Percentiles rank a stretch among this genome's conserved stretches.
Evolutionary conservation across 2,888 invertebrate genomes (phyloP).

Genomic region (Hecatera dysodea): DNA sequence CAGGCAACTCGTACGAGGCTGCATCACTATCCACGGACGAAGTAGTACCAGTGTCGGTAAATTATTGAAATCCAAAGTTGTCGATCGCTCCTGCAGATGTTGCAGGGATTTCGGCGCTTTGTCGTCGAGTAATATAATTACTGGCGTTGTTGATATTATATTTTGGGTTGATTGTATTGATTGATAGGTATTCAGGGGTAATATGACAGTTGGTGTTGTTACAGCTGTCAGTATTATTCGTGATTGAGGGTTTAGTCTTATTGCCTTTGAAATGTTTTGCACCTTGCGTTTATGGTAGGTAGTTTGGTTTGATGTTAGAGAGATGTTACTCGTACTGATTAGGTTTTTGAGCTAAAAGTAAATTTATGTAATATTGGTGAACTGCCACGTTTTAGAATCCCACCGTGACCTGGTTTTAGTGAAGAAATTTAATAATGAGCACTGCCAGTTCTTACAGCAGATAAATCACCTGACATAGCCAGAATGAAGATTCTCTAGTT

Average conservation of each 20-base stretch:
- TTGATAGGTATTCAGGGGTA: slow-evolving; percentile 10
- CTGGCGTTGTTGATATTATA: slow-evolving; percentile 18
- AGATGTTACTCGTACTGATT: neutral
- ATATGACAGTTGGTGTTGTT: slow-evolving; percentile 26
- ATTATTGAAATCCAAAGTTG: slow-evolving; percentile 78
- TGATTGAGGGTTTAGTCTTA: slow-evolving; percentile 12
- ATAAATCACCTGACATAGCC: slow-evolving; percentile 49
- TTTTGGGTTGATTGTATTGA: slow-evolving; percentile 26
- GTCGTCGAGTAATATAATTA: slow-evolving; percentile 34
- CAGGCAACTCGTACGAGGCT: slow-evolving; percentile 75
- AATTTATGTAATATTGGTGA: neutral
- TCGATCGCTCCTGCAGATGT: slow-evolving; percentile 71
- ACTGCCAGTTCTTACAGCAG: slow-evolving; percentile 28
- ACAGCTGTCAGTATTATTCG: slow-evolving; percentile 37
- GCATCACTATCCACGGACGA: slow-evolving; percentile 74
- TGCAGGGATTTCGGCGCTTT: slow-evolving; percentile 61
- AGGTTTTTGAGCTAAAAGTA: neutral
- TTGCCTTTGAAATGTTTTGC: slow-evolving; percentile 2
- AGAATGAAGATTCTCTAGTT: slow-evolving; percentile 53
- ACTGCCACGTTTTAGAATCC: neutral
- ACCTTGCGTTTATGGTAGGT: slow-evolving; percentile 9
- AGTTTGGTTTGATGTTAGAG: neutral
- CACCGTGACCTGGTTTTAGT: neutral
- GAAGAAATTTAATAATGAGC: slow-evolving; percentile 34
- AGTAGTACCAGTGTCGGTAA: slow-evolving; percentile 68